phyloP scores from a whole-genome alignment of 2,888 invertebrate species.

The Apeira syringaria region DNA sequence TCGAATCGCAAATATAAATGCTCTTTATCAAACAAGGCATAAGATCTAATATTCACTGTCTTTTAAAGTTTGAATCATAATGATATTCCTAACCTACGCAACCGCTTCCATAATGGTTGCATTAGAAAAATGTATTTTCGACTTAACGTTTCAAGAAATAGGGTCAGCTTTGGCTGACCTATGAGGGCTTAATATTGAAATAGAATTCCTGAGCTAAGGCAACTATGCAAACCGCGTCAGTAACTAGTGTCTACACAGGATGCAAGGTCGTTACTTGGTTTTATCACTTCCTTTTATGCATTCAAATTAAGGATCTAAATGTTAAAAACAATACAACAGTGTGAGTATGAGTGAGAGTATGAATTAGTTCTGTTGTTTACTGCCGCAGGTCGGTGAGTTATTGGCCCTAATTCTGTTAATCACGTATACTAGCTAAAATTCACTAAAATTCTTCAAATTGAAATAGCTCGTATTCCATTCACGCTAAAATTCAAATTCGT shows the following conservation, averaged over 20 bases:
- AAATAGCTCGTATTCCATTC: too few relatives aligned
- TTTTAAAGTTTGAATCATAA: conserved; percentile 13
- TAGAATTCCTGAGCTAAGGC: conserved; percentile 47
- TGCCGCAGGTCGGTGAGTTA: too few relatives aligned
- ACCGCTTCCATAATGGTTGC: conserved; percentile 10
- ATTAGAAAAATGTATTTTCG: neutral
- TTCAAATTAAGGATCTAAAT: conserved; percentile 36
- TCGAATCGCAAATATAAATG: neutral
- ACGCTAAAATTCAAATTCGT: too few relatives aligned
- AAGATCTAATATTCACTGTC: neutral
- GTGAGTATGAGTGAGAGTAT: too few relatives aligned
- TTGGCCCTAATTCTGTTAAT: too few relatives aligned
- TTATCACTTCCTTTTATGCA: conserved; percentile 59
- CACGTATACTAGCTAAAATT: too few relatives aligned
- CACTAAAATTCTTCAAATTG: too few relatives aligned
- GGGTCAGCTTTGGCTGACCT: neutral
- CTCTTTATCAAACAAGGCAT: neutral
- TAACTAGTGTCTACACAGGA: conserved; percentile 69
- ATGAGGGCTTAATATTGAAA: conserved; percentile 22
- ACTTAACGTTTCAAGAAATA: neutral
- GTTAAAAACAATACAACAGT: conserved; percentile 39
- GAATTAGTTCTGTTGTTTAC: too few relatives aligned
- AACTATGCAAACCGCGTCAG: conserved; percentile 52
- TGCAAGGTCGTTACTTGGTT: conserved; percentile 52
- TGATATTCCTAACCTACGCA: conserved; percentile 35